Base-by-base conservation (phyloP, 2,113 vertebrate genomes). In the Mustela lutreola region DNA sequence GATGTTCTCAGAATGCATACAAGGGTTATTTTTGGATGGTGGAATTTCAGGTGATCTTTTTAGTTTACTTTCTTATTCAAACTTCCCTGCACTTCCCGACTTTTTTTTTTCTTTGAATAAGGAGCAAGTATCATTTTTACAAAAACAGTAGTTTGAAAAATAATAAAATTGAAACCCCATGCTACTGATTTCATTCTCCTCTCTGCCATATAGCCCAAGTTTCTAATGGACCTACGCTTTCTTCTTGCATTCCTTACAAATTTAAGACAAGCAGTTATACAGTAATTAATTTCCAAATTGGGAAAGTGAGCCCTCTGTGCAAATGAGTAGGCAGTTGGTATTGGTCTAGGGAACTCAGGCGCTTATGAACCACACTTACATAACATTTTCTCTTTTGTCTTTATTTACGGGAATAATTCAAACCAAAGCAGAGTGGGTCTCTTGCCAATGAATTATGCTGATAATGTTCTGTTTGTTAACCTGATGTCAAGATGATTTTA, bases 31-130 rank as follows among this genome's bases (percentile, higher is more conserved):
- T 96, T 96, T 70, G 80, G 86, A 83, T 76, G 21, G 21, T 45
- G 45, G 42, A 79, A 88, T 96, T 96, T 97, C 92, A 97, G 90
- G 45, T 82, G 26, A 84, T 36, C 70, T 95, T 90, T 76, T 5
- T 33, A 65, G 65, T 96, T 98, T 93, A 85, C 39, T 96, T 94
- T 95, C 42, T 94, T 93, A 93, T 60, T 94, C 48, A 91, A 53
- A 82, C 16, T 92, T 90, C 84, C 75, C 67, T 80, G 60, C 9
- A 73, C 50, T 97, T 90, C 33, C 39, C 78, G 53, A 31, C 15
- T 22, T 80, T 95, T 95, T 22, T 95, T 95, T 62, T 39, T 65
- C 75, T 93, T 95, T 79, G 92, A 85, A 89, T 70, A 71, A 86
- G 11, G 11, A 85, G 62, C 2, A 88, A 63, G 45, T 78, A 82